phyloP scores from a whole-genome alignment of 2,797 vertebrate species.

The Sciurus carolinensis region DNA sequence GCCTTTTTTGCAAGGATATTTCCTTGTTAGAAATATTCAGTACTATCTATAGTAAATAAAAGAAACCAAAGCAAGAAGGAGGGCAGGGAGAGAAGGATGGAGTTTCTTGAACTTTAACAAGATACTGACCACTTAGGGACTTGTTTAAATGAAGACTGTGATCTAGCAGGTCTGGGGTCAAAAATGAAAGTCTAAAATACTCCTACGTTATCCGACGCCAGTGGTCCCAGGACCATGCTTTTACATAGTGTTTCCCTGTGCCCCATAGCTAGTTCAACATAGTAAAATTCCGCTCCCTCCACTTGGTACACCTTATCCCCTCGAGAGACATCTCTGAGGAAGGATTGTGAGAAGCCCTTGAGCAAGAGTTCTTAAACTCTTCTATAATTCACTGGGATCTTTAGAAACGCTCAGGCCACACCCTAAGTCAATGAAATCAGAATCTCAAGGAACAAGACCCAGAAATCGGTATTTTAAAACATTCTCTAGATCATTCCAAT shows the following conservation, averaged over 20 bases:
- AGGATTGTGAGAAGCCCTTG: not conserved
- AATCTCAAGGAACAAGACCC: not conserved
- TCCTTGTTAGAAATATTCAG: conserved; percentile 56
- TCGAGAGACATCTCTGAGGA: not conserved
- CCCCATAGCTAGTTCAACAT: no score
- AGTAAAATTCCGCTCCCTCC: not conserved
- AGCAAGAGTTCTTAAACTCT: not conserved
- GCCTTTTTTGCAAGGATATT: conserved; percentile 12
- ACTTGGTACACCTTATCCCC: not conserved
- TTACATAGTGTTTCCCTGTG: not conserved
- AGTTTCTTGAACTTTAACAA: not conserved
- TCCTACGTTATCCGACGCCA: not conserved
- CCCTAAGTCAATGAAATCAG: not conserved
- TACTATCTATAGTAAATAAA: conserved; percentile 43
- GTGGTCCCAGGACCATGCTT: not conserved
- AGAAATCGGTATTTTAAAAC: not conserved
- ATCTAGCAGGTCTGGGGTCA: not conserved
- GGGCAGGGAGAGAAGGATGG: not conserved
- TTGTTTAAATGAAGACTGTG: not conserved
- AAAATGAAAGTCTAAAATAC: not conserved
- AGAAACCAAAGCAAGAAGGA: not conserved
- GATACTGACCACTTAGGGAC: not conserved
- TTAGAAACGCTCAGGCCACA: not conserved
- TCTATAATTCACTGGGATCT: not conserved
- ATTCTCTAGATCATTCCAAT: not conserved